These are phyloP conservation scores for Prorops nasuta DNA, from an alignment of 1,140 invertebrate species.

Conservation along the genomic window DNA sequence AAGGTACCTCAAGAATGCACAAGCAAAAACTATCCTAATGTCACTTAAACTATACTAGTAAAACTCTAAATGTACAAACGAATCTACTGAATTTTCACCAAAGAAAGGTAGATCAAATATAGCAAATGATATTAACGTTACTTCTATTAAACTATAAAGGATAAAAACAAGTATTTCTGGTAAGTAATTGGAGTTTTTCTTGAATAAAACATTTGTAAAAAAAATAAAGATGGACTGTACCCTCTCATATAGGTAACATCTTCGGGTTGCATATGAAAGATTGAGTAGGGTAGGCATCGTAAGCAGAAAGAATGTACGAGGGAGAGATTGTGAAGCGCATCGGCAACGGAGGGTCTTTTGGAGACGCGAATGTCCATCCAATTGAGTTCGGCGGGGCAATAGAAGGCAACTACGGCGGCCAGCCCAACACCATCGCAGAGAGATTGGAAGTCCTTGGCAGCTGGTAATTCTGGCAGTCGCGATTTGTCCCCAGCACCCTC, in stretches of 20 bases:
- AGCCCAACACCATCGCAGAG: slow-evolving; percentile 90
- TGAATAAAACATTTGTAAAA: too few species aligned
- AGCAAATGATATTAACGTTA: too few species aligned
- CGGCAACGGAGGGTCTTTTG: slow-evolving; percentile 73
- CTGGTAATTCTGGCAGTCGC: slow-evolving; percentile 52
- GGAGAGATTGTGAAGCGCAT: slow-evolving; percentile 92
- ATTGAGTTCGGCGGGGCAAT: slow-evolving; percentile 85
- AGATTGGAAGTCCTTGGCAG: slow-evolving; percentile 54
- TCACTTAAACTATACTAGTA: too few species aligned
- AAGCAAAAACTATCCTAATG: too few species aligned
- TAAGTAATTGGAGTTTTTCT: too few species aligned
- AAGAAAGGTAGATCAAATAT: too few species aligned
- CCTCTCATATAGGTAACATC: slow-evolving; percentile 95
- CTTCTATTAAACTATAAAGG: too few species aligned
- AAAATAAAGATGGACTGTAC: too few species aligned
- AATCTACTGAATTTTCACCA: too few species aligned
- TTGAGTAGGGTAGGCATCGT: slow-evolving; percentile 79
- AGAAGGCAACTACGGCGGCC: slow-evolving; percentile 87
- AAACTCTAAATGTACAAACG: too few species aligned
- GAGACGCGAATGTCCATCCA: slow-evolving; percentile 72
- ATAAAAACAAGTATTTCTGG: too few species aligned
- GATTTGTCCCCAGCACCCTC: slow-evolving; percentile 49
- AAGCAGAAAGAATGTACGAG: slow-evolving; percentile 87
- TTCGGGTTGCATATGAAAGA: slow-evolving; percentile 94
- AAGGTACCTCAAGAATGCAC: too few species aligned